Evolutionary conservation across 2,113 vertebrate genomes (phyloP).

Genomic region (Hippocampus barbouri): DNA sequence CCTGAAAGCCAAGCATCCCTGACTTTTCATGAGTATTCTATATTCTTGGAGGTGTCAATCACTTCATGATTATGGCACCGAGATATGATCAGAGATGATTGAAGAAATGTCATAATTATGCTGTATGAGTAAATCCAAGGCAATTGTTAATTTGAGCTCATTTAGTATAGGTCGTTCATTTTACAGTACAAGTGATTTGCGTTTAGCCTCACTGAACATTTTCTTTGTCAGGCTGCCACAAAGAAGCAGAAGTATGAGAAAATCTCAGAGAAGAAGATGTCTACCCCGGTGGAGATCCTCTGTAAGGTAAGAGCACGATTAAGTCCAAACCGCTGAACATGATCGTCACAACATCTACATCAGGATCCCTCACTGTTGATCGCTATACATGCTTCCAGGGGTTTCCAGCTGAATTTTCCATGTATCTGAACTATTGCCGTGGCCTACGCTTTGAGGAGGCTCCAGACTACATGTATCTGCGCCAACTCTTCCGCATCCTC

Average conservation of each 20-base stretch:
- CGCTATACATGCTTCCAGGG: constrained; percentile 69
- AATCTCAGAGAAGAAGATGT: constrained; percentile 99
- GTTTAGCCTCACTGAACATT: constrained; percentile 26
- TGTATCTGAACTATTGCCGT: constrained; percentile 99
- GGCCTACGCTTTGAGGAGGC: constrained; percentile 98
- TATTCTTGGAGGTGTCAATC: background rate
- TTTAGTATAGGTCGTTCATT: background rate
- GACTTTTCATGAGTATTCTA: background rate
- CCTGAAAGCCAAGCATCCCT: background rate
- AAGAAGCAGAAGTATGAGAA: constrained; percentile 99
- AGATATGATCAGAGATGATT: background rate
- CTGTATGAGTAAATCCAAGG: too few relatives aligned
- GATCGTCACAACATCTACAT: background rate
- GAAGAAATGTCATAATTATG: background rate
- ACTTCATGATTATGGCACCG: too few relatives aligned
- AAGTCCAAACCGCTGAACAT: background rate
- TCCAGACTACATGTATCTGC: constrained; percentile 99
- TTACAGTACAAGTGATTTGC: background rate
- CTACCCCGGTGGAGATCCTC: constrained; percentile 97
- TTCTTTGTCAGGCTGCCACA: constrained; percentile 89
- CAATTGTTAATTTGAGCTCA: background rate
- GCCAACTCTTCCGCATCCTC: constrained; percentile 98
- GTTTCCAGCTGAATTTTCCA: constrained; percentile 99
- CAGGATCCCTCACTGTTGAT: background rate
- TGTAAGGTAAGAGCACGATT: constrained; percentile 85